Conservation (phyloP, 2,113 vertebrate genomes). For the Actenoides lindsayi region DNA sequence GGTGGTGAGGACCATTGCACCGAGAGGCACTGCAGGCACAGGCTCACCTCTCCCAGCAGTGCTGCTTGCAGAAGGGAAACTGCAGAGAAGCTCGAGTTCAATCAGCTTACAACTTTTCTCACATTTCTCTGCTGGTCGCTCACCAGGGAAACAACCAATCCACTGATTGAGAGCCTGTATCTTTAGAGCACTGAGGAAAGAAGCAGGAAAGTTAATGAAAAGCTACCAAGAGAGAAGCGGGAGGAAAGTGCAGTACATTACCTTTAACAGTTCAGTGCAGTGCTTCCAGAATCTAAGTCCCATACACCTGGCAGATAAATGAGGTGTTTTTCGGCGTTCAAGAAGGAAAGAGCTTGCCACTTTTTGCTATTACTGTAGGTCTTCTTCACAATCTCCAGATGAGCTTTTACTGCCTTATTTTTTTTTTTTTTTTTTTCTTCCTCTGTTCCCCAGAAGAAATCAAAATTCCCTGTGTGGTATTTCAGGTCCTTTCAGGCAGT, state of each 20-base stretch:
- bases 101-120: background rate
- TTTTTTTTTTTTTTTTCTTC: background rate
- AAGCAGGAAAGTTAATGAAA: background rate
- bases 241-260: constrained; percentile 27
- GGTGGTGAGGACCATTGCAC: background rate
- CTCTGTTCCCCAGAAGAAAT: constrained; percentile 44
- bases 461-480: constrained; percentile 69
- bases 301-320: constrained; percentile 70
- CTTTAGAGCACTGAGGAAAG: background rate
- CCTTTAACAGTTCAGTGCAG: constrained; percentile 76
- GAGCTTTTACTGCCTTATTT: constrained; percentile 53
- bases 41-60: background rate
- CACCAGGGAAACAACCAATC: background rate
- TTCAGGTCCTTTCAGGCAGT: constrained; percentile 77
- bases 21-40: background rate
- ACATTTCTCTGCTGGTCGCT: background rate
- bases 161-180: background rate
- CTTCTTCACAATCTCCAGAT: constrained; percentile 72
- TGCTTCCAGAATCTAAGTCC: constrained; percentile 77
- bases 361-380: constrained; percentile 38
- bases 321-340: constrained; percentile 39
- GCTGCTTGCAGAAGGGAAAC: background rate
- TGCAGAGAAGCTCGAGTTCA: background rate
- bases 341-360: constrained; percentile 53
- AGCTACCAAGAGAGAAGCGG: background rate